phyloP scores from a whole-genome alignment of 2,797 vertebrate genomes.

The Netta rufina region DNA sequence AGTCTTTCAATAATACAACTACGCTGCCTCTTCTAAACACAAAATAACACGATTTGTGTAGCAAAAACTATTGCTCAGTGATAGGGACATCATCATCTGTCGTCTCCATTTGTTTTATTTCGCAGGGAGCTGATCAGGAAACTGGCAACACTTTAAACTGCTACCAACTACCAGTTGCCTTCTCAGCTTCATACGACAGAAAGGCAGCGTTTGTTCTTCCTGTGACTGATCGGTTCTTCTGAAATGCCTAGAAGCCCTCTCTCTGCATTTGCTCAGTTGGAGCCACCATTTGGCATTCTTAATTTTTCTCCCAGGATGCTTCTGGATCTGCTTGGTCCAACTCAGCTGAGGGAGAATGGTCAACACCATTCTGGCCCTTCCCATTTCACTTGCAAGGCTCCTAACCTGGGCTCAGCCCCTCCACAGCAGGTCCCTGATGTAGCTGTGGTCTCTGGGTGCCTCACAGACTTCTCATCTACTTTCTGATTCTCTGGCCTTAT shows the following conservation, averaged over 20 bases:
- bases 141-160: conserved; percentile 1
- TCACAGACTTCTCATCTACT: not conserved
- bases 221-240: not conserved
- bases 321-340: accelerated
- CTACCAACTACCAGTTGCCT: not conserved
- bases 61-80: conserved; percentile 35
- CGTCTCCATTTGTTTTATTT: conserved; percentile 27
- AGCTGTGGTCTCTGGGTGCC: not conserved
- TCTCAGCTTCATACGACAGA: not conserved
- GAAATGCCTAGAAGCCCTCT: not conserved
- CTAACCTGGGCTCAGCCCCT: not conserved
- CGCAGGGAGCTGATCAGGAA: conserved; percentile 10
- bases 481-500: not conserved
- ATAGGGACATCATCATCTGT: conserved; percentile 46
- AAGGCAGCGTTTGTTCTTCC: not conserved
- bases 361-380: not conserved
- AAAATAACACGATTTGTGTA: conserved; percentile 44
- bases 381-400: not conserved
- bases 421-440: not conserved
- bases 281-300: not conserved
- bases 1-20: conserved; percentile 43
- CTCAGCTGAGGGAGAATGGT: not conserved
- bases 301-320: not conserved
- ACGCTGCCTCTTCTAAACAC: not conserved
- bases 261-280: not conserved